A percentile compares a stretch with the other conserved stretches of the same genome.
Conservation (phyloP, 2,888 invertebrate species). For the Tortricodes alternella region DNA sequence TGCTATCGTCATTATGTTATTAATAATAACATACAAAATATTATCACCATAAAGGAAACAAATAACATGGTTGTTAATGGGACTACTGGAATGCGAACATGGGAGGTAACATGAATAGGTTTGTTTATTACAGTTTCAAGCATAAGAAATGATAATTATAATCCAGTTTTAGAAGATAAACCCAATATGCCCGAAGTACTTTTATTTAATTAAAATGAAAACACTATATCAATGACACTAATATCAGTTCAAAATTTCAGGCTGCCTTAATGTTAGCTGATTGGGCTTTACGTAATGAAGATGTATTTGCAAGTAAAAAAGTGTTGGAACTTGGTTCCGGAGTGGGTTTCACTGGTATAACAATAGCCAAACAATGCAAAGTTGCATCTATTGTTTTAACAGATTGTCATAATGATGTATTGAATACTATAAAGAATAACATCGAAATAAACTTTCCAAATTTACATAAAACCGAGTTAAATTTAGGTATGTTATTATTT, state of each 20-base stretch:
- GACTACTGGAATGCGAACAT: constrained; percentile 90
- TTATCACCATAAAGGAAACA: constrained; percentile 86
- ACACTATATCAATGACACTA: neutral
- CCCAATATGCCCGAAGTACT: too few relatives aligned
- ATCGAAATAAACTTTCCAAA: constrained; percentile 81
- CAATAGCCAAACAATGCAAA: constrained; percentile 79
- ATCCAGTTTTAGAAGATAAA: neutral
- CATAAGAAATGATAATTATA: neutral
- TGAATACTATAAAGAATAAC: constrained; percentile 85
- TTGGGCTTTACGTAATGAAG: constrained; percentile 84
- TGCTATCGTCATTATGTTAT: constrained; percentile 86
- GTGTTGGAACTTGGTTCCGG: constrained; percentile 91
- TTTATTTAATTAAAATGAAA: too few relatives aligned
- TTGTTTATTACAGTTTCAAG: neutral
- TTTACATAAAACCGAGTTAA: constrained; percentile 11
- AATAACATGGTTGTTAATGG: constrained; percentile 88
- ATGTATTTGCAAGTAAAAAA: constrained; percentile 76
- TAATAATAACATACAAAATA: constrained; percentile 51
- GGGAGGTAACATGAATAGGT: constrained; percentile 83
- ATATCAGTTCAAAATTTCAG: constrained; percentile 58
- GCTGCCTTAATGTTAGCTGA: constrained; percentile 88
- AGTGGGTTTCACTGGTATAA: constrained; percentile 87
- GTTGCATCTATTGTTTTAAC: constrained; percentile 83
- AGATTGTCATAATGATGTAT: constrained; percentile 87
- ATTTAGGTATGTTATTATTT: constrained; percentile 8